Percentiles rank a stretch among this genome's conserved stretches.
Conservation (phyloP, 2,113 vertebrate species). For the Falco punctatus region DNA sequence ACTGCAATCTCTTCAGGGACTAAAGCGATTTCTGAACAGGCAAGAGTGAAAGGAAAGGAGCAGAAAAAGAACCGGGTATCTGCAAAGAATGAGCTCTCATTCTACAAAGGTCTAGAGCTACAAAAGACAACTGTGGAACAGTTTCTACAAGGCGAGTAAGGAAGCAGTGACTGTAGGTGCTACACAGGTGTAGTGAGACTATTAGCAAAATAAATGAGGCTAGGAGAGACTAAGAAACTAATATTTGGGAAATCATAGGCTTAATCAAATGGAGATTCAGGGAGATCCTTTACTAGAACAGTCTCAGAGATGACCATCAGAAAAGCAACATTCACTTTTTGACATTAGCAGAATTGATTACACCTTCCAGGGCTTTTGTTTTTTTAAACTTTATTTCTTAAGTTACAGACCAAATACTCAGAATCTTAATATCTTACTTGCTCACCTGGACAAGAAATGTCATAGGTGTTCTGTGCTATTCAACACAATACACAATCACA, state of each 20-base stretch:
- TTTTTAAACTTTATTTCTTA: not conserved
- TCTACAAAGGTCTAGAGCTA: not conserved
- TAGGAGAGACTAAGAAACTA: not conserved
- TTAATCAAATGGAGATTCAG: not conserved
- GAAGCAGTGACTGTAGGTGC: not conserved
- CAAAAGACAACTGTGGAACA: not conserved
- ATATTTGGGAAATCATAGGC: not conserved
- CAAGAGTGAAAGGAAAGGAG: not conserved
- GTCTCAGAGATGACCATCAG: not conserved
- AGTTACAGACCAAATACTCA: not conserved
- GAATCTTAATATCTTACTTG: not conserved
- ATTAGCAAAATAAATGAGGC: not conserved
- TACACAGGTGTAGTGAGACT: not conserved
- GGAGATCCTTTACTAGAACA: not conserved
- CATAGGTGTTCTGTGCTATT: not conserved
- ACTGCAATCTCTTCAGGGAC: not conserved
- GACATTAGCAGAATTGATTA: not conserved
- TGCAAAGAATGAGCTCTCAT: not conserved
- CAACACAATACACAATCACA: not conserved
- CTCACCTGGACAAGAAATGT: not conserved
- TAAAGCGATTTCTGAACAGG: not conserved
- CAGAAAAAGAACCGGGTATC: not conserved
- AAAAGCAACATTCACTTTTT: not conserved
- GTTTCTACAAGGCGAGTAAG: not conserved
- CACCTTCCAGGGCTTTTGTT: accelerated